Evolutionary conservation across 2,113 vertebrate species (phyloP), one percentile per base, ranked within the genome.

Genomic region (Callaeas wilsoni): DNA sequence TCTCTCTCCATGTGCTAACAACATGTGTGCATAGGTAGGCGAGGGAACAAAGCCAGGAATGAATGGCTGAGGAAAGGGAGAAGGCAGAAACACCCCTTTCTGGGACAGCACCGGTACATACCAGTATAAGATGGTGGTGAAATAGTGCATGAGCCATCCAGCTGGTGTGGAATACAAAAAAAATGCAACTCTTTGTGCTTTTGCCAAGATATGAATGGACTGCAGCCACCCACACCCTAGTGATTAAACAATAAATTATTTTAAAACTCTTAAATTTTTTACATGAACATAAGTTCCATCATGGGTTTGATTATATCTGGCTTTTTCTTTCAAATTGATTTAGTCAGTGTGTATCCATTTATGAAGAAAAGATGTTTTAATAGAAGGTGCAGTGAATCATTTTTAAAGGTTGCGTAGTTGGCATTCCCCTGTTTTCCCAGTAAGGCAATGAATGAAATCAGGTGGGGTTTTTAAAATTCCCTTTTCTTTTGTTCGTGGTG

Each of bases 401-500:
- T 90, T 89, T 86, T 90, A 33, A 56, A 5, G 3, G 33, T 79
- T 82, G 41, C 16, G 3, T 76, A 73, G 55, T 57, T 96, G 95
- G 92, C 96, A 95, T 97, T 98, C 84, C 96, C 96, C 94, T 88
- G 2, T 90, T 93, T 97, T 97, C 76, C 92, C 96, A 77, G 44
- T 52, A 84, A 80, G 17, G 20, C 39, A 87, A 13, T 96, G 70
- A 91, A 85, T 91, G 50, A 94, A 84, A 42, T 80, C 70, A 86
- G 82, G 79, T 96, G 63, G 46, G 52, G 52, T 87, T 83, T 91
- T 87, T 41, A 25, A 76, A 94, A 81, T 84, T 84, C 67, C 53
- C 27, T 96, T 95, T 92, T 75, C 93, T 82, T 93, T 94, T 92
- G 87, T 52, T 60, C 1, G 4, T 85, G 42, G 4, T 69, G 16